Evolutionary conservation across 2,113 vertebrate genomes (phyloP), one percentile per base, ranked within the genome.

Genomic region (Ifrita kowaldi): DNA sequence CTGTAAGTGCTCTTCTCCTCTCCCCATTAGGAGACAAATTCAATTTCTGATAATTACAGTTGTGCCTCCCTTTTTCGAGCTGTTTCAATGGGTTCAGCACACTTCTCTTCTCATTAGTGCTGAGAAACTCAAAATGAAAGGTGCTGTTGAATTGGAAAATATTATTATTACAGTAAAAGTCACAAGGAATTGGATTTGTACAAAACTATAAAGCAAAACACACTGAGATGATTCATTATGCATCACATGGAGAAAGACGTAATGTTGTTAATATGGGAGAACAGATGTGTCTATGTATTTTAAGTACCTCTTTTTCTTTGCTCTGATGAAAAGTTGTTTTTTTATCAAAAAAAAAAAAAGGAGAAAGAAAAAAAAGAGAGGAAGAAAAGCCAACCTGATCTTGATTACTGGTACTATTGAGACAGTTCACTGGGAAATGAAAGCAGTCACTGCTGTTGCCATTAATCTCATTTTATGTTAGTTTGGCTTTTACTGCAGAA

Each of bases 181-280:
- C 70, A 44, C 86, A 86, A 96, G 80, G 93, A 97, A 96, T 76
- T 83, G 30, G 42, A 93, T 75, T 95, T 76, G 73, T 77, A 90
- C 56, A 52, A 86, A 96, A 89, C 90, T 95, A 76, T 92, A 97
- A 94, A 95, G 94, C 94, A 95, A 86, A 97, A 95, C 73, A 91
- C 89, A 41, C 47, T 63, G 82, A 84, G 95, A 95, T 96, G 94
- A 97, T 91, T 97, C 95, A 97, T 90, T 95, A 76, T 69, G 93
- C 95, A 94, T 95, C 93, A 97, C 85, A 87, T 81, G 93, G 91
- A 93, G 84, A 74, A 84, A 65, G 95, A 97, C 52, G 83, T 95
- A 93, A 97, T 96, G 94, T 94, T 94, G 90, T 94, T 96, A 97
- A 97, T 95, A 87, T 96, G 90, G 86, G 77, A 89, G 76, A 97